Evolutionary conservation across 2,888 invertebrate species (phyloP), one percentile per base, ranked within the genome.

Genomic region (Seira ritae): DNA sequence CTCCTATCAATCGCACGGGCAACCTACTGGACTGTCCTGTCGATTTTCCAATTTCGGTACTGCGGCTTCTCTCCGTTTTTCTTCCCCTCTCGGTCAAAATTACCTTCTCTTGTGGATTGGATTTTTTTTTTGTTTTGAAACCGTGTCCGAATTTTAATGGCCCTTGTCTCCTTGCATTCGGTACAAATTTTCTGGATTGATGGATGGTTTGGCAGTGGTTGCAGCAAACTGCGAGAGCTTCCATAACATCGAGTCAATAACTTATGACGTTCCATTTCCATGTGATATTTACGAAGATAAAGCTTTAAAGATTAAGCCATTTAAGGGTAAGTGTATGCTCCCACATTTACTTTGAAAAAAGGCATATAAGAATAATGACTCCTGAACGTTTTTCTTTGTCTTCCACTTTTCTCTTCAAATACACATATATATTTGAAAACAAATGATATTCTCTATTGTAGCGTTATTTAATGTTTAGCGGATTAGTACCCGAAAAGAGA

Each of bases 281-380:
- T 83, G 76, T 74, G 82, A 86, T 83, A 83, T 84, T 65, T 86
- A 83, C 66, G 83, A 79, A 72, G 84, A 81, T 76, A 86, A 84
- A 75, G 76, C 72, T 81, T 81, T 81, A 65, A 81, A 81, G 81
- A 81, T 76, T 75, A 86, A 86, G 80, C 84, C 84, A 50, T 80
- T 84, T 72, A 86, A 76, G 80, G 82, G 86, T 86, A 82, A 70
- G 82, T 80, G 42, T 42, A 42, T n/a, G n/a, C n/a, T n/a, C n/a
- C n/a, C n/a, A 42, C 65, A 65, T 42, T 15, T 42, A 42, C 42
- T 42, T 42, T 42, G 4, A 42, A 42, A 12, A 42, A 42, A 42
- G 12, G 12, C 42, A 8, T 42, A n/a, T n/a, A n/a, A n/a, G n/a
- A n/a, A n/a, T n/a, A n/a, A n/a, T n/a, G n/a, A n/a, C 42, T 8